Percentiles rank a stretch among this genome's conserved stretches.
phyloP scores from a whole-genome alignment of 2,797 vertebrate genomes.

The Enteromius thamalakanensis region DNA sequence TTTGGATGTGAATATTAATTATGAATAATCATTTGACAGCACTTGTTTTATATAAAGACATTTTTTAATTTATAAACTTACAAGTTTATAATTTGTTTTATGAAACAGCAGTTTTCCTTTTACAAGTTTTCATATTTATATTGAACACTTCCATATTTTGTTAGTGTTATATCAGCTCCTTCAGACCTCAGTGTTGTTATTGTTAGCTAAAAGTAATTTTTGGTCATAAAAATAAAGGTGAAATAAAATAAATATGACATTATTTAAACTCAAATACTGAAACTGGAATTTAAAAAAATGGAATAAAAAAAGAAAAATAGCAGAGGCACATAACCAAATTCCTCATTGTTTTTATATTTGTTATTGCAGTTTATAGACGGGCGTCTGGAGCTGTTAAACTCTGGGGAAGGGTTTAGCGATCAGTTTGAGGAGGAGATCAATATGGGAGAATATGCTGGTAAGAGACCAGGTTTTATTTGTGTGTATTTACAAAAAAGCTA shows the following conservation, averaged over 20 bases:
- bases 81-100: neutral
- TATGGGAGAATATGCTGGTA: constrained; percentile 94
- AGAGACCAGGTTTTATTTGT: neutral
- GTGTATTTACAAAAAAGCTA: neutral
- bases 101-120: neutral
- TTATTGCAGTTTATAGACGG: constrained; percentile 90
- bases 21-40: too few relatives aligned
- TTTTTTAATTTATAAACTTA: neutral
- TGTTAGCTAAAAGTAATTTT: neutral
- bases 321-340: too few relatives aligned
- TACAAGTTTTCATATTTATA: neutral
- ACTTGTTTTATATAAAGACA: neutral
- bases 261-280: neutral
- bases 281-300: neutral
- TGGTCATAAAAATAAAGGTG: neutral
- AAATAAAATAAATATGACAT: neutral
- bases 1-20: too few relatives aligned
- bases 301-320: too few relatives aligned
- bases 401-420: constrained; percentile 95
- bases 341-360: too few relatives aligned
- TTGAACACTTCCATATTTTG: neutral
- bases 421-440: constrained; percentile 97
- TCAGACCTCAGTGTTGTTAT: neutral
- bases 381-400: constrained; percentile 91
- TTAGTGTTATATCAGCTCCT: neutral